phyloP scores from a whole-genome alignment of 64 coral and sea anemone genomes.

The Actinia equina region DNA sequence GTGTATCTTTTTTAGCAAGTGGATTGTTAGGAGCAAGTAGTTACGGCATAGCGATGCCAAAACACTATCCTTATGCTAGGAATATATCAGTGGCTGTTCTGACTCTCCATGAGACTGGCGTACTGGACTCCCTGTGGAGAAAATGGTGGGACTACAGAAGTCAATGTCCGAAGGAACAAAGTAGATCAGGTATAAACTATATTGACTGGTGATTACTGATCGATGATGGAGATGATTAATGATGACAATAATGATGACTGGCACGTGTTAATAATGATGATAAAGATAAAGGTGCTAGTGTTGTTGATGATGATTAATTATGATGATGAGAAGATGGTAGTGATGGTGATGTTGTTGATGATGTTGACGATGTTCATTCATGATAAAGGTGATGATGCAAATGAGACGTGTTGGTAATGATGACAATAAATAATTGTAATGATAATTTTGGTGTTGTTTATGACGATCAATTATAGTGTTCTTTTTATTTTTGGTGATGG shows the following conservation, averaged over 20 bases:
- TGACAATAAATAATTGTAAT: background rate
- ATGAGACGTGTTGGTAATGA: too few species aligned
- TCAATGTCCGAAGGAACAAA: constrained; percentile 73
- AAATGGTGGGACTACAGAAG: constrained; percentile 88
- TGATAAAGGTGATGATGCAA: background rate
- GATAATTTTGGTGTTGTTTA: background rate
- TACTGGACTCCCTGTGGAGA: constrained; percentile 53
- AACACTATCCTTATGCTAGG: constrained; percentile 46
- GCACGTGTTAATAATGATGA: background rate
- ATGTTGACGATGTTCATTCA: background rate
- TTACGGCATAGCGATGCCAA: constrained; percentile 58
- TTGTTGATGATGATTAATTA: background rate
- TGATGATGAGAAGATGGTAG: background rate
- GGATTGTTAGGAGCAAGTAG: constrained; percentile 66
- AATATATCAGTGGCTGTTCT: constrained; percentile 72
- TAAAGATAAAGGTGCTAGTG: background rate
- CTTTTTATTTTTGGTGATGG: background rate
- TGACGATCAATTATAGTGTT: background rate
- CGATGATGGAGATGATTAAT: background rate
- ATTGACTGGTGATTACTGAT: background rate
- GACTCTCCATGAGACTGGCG: constrained; percentile 58
- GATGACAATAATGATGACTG: too few species aligned
- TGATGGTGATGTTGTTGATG: too few species aligned
- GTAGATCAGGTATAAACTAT: constrained; percentile 19
- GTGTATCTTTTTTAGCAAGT: constrained; percentile 24